Conservation (phyloP, 2,797 vertebrate genomes). For the Manis javanica region DNA sequence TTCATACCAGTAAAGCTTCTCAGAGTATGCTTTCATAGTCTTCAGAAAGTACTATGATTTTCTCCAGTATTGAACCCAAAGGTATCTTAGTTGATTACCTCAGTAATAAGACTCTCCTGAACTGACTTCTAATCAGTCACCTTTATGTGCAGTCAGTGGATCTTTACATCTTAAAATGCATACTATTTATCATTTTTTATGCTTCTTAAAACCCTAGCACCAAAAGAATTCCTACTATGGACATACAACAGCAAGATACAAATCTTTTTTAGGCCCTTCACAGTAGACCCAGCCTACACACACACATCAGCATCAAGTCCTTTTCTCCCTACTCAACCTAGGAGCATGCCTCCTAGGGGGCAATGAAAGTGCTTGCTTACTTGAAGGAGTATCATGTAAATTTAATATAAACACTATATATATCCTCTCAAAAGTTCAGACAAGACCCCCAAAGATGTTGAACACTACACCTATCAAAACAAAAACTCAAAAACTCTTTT, state of each 20-base stretch:
- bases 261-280: constrained; percentile 14
- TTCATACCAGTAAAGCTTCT: not conserved
- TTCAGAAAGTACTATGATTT: constrained; percentile 42
- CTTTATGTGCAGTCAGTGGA: not conserved
- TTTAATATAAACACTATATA: not conserved
- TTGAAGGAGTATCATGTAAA: constrained; percentile 30
- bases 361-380: constrained; percentile 12
- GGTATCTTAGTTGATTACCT: constrained; percentile 1
- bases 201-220: constrained; percentile 27
- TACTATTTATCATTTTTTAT: not conserved
- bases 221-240: not conserved
- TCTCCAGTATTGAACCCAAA: constrained; percentile 37
- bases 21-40: not conserved
- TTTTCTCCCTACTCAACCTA: constrained; percentile 5
- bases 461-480: constrained; percentile 27
- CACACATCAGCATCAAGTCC: not conserved
- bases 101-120: constrained; percentile 19
- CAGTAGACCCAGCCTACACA: not conserved
- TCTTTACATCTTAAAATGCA: constrained; percentile 16
- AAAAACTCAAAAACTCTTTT: constrained; percentile 23
- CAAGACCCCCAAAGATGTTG: constrained; percentile 38
- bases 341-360: not conserved
- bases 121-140: constrained; percentile 1
- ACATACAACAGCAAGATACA: not conserved
- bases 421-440: constrained; percentile 45